phyloP scores from a whole-genome alignment of 2,113 vertebrate genomes.

The Brachypteracias leptosomus region DNA sequence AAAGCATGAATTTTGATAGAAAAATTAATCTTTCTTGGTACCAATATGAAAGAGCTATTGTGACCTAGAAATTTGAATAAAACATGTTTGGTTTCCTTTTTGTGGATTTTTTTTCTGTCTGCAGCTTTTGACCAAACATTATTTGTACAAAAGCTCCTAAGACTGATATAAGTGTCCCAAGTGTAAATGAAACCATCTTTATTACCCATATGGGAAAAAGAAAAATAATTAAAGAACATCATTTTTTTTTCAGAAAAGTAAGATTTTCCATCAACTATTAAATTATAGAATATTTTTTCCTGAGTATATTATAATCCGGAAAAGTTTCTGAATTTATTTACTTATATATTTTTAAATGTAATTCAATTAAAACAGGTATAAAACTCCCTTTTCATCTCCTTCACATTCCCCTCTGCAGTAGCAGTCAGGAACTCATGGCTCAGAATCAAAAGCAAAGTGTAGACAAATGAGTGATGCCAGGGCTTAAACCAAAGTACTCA shows the following conservation, averaged over 20 bases:
- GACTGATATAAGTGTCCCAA: not conserved
- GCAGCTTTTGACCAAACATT: not conserved
- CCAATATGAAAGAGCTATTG: not conserved
- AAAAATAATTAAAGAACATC: not conserved
- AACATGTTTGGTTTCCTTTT: not conserved
- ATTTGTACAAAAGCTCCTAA: not conserved
- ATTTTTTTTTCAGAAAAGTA: not conserved
- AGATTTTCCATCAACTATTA: not conserved
- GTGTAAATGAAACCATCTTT: not conserved
- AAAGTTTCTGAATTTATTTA: not conserved
- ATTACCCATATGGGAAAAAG: not conserved
- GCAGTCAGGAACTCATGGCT: constrained; percentile 22
- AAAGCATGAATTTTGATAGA: not conserved
- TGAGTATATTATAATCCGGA: not conserved
- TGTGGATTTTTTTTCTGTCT: not conserved
- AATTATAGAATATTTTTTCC: not conserved
- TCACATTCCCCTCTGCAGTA: not conserved
- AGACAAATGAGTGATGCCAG: constrained; percentile 54
- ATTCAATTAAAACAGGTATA: not conserved
- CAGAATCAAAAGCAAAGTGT: constrained; percentile 47
- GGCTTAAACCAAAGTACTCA: constrained; percentile 40
- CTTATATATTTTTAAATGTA: not conserved
- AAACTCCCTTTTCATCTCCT: not conserved
- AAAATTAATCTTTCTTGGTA: not conserved
- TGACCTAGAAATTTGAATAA: not conserved